Evolutionary conservation across 2,888 invertebrate genomes (phyloP).

Genomic region (Phengaris alcon): DNA sequence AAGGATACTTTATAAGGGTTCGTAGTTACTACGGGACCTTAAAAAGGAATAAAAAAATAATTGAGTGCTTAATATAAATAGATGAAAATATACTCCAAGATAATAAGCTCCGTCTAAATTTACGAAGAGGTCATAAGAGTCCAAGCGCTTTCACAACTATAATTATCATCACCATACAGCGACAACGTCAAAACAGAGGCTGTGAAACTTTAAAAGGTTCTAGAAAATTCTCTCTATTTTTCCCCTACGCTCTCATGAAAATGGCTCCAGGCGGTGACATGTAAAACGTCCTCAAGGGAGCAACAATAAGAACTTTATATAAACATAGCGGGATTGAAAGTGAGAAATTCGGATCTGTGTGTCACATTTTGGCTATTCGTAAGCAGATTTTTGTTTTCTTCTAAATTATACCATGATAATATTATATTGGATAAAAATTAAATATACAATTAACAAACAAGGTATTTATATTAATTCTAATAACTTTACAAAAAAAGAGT

Average conservation of each 20-base stretch:
- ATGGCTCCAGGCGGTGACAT: slow-evolving; percentile 30
- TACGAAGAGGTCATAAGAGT: not conserved
- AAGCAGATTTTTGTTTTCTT: not conserved
- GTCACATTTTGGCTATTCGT: not conserved
- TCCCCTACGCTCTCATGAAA: slow-evolving; percentile 28
- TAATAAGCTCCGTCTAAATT: not conserved
- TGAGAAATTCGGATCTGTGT: slow-evolving; percentile 19
- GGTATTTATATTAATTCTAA: too few species aligned
- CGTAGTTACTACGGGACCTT: too few species aligned
- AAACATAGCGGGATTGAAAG: slow-evolving; percentile 27
- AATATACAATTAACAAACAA: too few species aligned
- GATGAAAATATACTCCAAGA: not conserved
- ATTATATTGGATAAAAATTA: too few species aligned
- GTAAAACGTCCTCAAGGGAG: slow-evolving; percentile 30
- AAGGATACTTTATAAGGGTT: too few species aligned
- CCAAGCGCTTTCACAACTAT: not conserved
- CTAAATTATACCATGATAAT: not conserved
- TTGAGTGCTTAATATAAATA: too few species aligned
- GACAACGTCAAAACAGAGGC: not conserved
- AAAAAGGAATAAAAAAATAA: too few species aligned
- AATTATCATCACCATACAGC: not conserved
- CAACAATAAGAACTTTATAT: slow-evolving; percentile 28
- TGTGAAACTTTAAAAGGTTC: slow-evolving; percentile 26
- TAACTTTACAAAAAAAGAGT: too few species aligned
- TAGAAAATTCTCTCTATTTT: slow-evolving; percentile 29